Evolutionary conservation across 2,888 invertebrate species (phyloP).

Genomic region (Lycia hirtaria): DNA sequence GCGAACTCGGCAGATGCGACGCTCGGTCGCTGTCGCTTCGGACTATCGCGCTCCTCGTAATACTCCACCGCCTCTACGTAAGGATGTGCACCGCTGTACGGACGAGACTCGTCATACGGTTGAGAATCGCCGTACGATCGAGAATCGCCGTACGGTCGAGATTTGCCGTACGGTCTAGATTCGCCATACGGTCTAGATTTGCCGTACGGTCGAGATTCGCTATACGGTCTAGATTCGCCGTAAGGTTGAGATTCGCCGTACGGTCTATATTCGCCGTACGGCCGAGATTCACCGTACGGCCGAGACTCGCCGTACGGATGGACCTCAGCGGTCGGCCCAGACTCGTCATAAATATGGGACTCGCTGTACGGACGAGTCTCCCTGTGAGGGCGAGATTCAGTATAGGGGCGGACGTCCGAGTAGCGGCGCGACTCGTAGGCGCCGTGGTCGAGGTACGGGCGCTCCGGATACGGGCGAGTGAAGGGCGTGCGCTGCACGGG

Average conservation of each 20-base stretch:
- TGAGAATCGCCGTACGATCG: conserved; percentile 21
- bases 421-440: no score
- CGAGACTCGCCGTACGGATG: conserved; percentile 23
- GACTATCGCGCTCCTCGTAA: conserved; percentile 39
- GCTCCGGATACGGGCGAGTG: conserved; percentile 35
- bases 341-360: no score
- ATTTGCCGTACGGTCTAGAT: conserved; percentile 29
- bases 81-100: conserved; percentile 22
- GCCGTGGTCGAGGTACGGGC: no score
- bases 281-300: conserved; percentile 33
- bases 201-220: conserved; percentile 29
- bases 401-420: conserved; percentile 41
- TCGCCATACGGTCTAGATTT: conserved; percentile 27
- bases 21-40: conserved; percentile 13
- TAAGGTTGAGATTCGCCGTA: conserved; percentile 21
- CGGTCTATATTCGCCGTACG: conserved; percentile 25
- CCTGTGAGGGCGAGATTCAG: conserved; percentile 25
- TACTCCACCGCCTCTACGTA: conserved; percentile 41
- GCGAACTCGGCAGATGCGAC: conserved; percentile 8
- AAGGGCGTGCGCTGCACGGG: conserved; percentile 47
- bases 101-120: conserved; percentile 36
- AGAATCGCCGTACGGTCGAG: background rate
- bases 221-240: conserved; percentile 25
- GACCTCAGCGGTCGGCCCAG: no score
- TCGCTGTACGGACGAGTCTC: no score